A percentile compares a stretch with the other conserved stretches of the same genome.
These are phyloP conservation scores for Gambusia yucatana DNA, from an alignment of 2,797 vertebrate species.

Conservation along the genomic window DNA sequence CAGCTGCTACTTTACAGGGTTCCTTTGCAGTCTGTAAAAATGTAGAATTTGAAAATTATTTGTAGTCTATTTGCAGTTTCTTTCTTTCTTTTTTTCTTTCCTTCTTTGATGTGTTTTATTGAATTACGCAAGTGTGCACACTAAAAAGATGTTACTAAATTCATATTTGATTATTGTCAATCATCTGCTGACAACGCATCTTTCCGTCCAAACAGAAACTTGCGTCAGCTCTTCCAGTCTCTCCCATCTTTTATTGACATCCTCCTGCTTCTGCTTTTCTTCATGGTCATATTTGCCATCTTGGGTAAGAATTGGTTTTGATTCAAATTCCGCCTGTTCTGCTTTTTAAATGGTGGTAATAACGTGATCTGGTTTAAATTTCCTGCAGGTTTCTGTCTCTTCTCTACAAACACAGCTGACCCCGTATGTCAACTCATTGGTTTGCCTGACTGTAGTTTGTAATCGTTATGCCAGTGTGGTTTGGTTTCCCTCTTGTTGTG, in stretches of 20 bases:
- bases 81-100: not conserved
- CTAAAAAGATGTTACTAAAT: not conserved
- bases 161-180: not conserved
- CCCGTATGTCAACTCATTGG: constrained; percentile 82
- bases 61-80: not conserved
- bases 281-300: constrained; percentile 98
- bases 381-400: constrained; percentile 92
- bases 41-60: not conserved
- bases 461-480: constrained; percentile 14
- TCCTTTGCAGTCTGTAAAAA: not conserved
- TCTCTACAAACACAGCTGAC: constrained; percentile 91
- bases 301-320: constrained; percentile 83
- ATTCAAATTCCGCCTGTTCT: constrained; percentile 4
- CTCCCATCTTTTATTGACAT: constrained; percentile 99
- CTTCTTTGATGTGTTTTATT: not conserved
- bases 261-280: constrained; percentile 95
- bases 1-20: not conserved
- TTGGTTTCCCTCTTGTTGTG: constrained; percentile 9
- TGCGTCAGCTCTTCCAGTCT: constrained; percentile 99
- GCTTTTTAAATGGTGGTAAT: no score
- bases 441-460: constrained; percentile 26
- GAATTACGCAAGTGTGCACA: not conserved
- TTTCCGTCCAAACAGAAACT: constrained; percentile 84
- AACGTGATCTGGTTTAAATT: constrained; percentile 13
- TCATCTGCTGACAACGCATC: constrained; percentile 21